Percentiles rank a stretch among this genome's conserved stretches.
These are phyloP conservation scores for Cyanistes caeruleus DNA, from an alignment of 2,113 vertebrate genomes.

Conservation along the genomic window DNA sequence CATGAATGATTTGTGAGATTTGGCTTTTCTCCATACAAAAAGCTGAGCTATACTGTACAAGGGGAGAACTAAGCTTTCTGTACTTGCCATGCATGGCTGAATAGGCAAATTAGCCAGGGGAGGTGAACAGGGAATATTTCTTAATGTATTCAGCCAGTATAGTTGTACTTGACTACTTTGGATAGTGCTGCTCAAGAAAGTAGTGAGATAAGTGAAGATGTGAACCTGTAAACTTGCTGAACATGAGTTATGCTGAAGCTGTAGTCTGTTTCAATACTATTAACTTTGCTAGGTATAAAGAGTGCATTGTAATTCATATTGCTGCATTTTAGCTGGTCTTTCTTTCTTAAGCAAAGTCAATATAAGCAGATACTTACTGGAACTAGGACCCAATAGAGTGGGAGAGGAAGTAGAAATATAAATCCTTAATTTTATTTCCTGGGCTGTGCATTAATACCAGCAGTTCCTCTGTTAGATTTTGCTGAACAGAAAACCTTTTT, in stretches of 20 bases:
- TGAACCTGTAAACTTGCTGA: background rate
- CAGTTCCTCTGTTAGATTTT: background rate
- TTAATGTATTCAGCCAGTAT: background rate
- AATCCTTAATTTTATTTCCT: background rate
- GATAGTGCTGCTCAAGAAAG: background rate
- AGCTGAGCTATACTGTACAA: background rate
- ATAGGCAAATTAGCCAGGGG: background rate
- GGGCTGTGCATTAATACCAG: background rate
- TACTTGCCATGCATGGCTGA: background rate
- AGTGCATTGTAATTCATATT: background rate
- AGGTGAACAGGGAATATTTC: background rate
- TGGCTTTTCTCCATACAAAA: background rate
- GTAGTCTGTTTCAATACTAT: background rate
- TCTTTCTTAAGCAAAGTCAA: background rate
- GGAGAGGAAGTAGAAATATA: background rate
- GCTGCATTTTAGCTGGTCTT: background rate
- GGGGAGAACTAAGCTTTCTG: background rate
- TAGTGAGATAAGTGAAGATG: background rate
- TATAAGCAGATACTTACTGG: background rate
- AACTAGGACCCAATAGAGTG: background rate
- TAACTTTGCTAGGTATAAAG: background rate
- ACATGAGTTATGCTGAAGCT: background rate
- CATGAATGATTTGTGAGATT: background rate
- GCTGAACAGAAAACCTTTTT: background rate
- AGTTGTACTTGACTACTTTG: background rate